Evolutionary conservation across 2,113 vertebrate species (phyloP).

Genomic region (Engraulis encrasicolus): DNA sequence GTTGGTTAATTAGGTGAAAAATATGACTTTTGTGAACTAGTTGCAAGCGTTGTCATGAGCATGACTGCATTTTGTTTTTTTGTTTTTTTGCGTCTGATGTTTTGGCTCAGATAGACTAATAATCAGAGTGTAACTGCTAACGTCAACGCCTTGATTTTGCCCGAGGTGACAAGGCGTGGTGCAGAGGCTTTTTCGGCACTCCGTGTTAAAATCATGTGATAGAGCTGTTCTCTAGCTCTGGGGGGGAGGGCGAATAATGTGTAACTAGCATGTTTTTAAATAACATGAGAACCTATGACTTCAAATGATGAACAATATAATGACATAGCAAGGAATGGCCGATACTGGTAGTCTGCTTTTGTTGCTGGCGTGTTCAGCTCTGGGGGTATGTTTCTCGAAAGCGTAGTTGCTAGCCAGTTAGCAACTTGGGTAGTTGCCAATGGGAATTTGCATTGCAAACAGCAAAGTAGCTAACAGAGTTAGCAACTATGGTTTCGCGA

Average conservation of each 20-base stretch:
- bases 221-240: neutral
- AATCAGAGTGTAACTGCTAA: neutral
- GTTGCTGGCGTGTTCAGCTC: too few relatives aligned
- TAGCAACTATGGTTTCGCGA: too few relatives aligned
- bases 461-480: too few relatives aligned
- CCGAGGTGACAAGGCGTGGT: neutral
- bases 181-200: neutral
- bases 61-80: conserved; percentile 12
- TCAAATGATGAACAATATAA: too few relatives aligned
- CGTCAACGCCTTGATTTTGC: neutral
- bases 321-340: too few relatives aligned
- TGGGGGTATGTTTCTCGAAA: too few relatives aligned
- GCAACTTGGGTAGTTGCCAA: too few relatives aligned
- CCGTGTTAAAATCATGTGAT: neutral
- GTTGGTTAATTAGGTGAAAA: neutral
- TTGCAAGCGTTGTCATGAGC: neutral
- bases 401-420: too few relatives aligned
- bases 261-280: neutral
- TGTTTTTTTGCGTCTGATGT: neutral
- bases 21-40: neutral
- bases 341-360: too few relatives aligned
- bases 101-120: neutral
- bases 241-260: neutral
- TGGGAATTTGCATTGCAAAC: too few relatives aligned
- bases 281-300: neutral